Base-by-base conservation (phyloP, 2,113 vertebrate genomes). In the Salvelinus namaycush region DNA sequence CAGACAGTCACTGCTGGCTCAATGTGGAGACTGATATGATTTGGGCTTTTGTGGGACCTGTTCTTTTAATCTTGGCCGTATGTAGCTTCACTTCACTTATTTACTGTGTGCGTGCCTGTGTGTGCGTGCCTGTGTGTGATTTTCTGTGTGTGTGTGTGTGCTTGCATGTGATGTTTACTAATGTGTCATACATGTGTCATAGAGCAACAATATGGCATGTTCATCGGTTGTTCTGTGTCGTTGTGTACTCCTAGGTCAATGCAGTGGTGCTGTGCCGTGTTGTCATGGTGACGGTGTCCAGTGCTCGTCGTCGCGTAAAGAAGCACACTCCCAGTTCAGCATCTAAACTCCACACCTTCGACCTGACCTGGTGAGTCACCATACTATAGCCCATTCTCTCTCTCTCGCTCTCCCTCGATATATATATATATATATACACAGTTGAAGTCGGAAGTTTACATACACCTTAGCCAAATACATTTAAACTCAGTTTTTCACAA, bases 21-120 rank as follows among this genome's bases (percentile, higher is more conserved):
- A 96, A 87, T 0, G 81, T 94, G 27, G 91, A 95, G 87, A 93
- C 90, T 6, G 89, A 94, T 0, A 81, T 94, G 66, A 96, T 97
- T 89, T 99, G 97, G 96, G 95, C 97, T 76, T 99, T 98, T 24
- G 96, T 95, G 12, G 96, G 97, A 14, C 97, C 96, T 0, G 95
- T 96, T 31, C 90, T 98, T 71, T 94, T 95, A 76, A 91, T 98
- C 79, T 87, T 98, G 84, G 89, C 87, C 1, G 96, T 98, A 83
- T 88, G 92, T 89, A 44, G 39, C 39, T 44, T 67, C 12, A 67
- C 26, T 67, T 4, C 4, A 51, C 22, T 71, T 16, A 44, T 71
- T 80, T 77, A 3, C 29, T 39, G 57, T 60, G 20, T 78, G 57
- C 49, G 49, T 73, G 44, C 24, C 24, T 70, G 8, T 77, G 59